These are phyloP conservation scores for Rhynchomys soricoides DNA, from an alignment of 2,113 vertebrate genomes.

Conservation along the genomic window DNA sequence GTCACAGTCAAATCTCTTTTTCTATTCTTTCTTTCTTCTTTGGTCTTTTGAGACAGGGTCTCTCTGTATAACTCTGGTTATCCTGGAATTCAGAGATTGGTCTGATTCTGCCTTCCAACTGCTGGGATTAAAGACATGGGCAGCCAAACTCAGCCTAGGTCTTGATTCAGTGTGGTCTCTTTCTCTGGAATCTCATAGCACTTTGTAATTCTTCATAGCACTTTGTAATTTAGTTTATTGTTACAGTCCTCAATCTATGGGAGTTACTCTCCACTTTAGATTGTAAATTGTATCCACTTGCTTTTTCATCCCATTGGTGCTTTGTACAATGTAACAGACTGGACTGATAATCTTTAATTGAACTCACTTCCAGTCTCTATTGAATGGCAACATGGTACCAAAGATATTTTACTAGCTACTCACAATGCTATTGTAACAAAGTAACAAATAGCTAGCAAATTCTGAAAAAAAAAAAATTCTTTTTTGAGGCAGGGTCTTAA, in stretches of 20 bases:
- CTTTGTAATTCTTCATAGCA: not conserved
- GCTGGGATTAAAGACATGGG: not conserved
- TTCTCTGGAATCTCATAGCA: not conserved
- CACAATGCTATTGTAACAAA: not conserved
- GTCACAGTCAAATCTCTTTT: not conserved
- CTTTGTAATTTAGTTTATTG: not conserved
- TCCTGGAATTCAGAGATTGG: not conserved
- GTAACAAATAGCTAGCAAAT: slow-evolving; percentile 38
- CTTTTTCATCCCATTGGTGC: not conserved
- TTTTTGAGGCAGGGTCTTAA: not conserved
- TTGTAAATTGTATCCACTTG: slow-evolving; percentile 10
- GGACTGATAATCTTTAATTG: slow-evolving; percentile 16
- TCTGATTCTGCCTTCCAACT: not conserved
- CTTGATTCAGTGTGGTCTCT: not conserved
- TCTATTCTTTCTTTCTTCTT: no score
- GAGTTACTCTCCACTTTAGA: slow-evolving; percentile 6
- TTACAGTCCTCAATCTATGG: not conserved
- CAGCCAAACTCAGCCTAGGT: not conserved
- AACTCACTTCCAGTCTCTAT: slow-evolving; percentile 23
- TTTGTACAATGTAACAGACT: slow-evolving; percentile 43
- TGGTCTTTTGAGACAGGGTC: not conserved
- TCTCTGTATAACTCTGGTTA: not conserved
- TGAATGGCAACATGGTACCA: slow-evolving; percentile 38
- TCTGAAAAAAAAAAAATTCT: not conserved
- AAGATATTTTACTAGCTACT: not conserved